Base-by-base conservation (phyloP, 2,888 invertebrate species). In the Metellina segmentata region DNA sequence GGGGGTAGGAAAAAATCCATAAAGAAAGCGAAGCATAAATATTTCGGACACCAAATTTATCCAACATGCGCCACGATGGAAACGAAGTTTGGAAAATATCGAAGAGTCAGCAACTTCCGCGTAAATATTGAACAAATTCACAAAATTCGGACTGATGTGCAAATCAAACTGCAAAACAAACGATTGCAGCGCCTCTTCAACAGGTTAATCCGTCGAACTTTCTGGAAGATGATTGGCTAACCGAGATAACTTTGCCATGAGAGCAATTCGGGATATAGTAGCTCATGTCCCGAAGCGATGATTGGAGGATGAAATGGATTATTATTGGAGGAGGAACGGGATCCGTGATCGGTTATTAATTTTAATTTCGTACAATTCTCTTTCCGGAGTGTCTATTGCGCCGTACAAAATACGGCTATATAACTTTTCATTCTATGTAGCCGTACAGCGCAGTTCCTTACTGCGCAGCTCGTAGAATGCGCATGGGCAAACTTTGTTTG, bases 121-220 rank as follows among this genome's bases (percentile, higher is more conserved):
- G 61, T 83, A 72, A 83, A 85, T 72, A 72, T 19, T 20, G 82
- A 71, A 51, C 83, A 61, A 85, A 72, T 49, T 81, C 71, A 69
- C 49, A 78, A 87, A 91, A 87, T 83, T 91, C 83, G 87, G 72
- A 78, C 78, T n/a, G 4, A 79, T 69, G 20, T 52, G 53, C 20
- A 87, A 16, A 87, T 82, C 87, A 83, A 86, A 87, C 87, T 87
- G 87, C 72, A 91, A 87, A 87, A 91, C 83, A 87, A 91, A 90
- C 82, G 91, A 87, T 53, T 34, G 78, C 78, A 87, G 91, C 91
- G 91, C 91, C 91, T 51, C 91, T 71, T 20, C 79, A 81, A 79
- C 87, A 83, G 91, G 81, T 83, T 88, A 61, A 6, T 8, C 70
- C 87, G 13, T 75, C 51, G 91, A 91, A 79, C 53, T 83, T 91